These are phyloP conservation scores for Agrotis clavis DNA, from an alignment of 2,888 invertebrate species.

Conservation along the genomic window DNA sequence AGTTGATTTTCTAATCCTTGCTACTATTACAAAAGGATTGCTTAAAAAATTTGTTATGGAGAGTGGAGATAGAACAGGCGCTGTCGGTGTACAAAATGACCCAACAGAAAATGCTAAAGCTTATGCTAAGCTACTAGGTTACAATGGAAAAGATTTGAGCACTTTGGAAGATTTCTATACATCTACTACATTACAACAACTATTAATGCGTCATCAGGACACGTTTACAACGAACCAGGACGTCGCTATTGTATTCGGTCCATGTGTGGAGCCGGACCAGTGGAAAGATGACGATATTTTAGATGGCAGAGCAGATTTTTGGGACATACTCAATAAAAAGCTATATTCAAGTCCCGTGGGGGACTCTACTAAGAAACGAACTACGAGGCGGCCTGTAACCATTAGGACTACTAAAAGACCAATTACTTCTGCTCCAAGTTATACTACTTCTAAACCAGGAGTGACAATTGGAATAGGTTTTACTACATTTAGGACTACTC, in stretches of 20 bases:
- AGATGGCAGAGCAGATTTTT: conserved; percentile 66
- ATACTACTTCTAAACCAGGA: neutral
- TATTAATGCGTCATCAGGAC: conserved; percentile 49
- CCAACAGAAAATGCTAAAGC: conserved; percentile 75
- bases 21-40: conserved; percentile 73
- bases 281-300: conserved; percentile 46
- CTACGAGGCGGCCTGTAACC: neutral
- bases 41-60: conserved; percentile 78
- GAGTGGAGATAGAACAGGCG: conserved; percentile 71
- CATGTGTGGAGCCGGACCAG: conserved; percentile 68
- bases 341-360: conserved; percentile 66
- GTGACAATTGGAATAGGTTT: no score
- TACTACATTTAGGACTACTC: neutral
- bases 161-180: conserved; percentile 78
- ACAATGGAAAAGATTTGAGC: conserved; percentile 70
- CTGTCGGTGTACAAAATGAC: conserved; percentile 72
- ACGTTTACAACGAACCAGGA: conserved; percentile 32
- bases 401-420: conserved; percentile 1
- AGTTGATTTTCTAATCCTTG: conserved; percentile 76
- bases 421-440: conserved; percentile 2
- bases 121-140: conserved; percentile 72
- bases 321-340: conserved; percentile 73
- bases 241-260: conserved; percentile 59
- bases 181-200: conserved; percentile 65
- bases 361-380: neutral